Conservation (phyloP, 2,113 vertebrate species). For the Equus przewalskii region DNA sequence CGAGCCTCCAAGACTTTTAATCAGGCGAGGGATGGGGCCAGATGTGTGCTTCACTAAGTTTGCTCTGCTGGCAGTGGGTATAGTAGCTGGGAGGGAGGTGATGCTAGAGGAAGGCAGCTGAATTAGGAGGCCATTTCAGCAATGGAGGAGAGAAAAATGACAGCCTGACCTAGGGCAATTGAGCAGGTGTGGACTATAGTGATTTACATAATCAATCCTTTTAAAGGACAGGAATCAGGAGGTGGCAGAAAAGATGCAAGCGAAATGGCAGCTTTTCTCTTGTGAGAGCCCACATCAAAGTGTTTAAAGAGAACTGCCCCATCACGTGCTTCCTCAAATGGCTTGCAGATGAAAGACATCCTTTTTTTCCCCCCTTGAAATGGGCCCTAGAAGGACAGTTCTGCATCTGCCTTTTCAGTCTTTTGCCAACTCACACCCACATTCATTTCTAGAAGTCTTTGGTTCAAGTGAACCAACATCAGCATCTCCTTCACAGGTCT, state of each 20-base stretch:
- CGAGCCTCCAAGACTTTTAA: background rate
- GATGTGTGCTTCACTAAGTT: background rate
- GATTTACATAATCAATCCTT: background rate
- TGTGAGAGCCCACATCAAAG: background rate
- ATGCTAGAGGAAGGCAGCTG: background rate
- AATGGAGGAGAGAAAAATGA: background rate
- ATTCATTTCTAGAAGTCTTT: background rate
- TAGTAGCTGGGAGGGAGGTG: background rate
- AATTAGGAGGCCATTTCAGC: background rate
- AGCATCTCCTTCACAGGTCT: background rate
- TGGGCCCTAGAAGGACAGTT: background rate
- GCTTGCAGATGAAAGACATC: background rate
- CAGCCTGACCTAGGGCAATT: background rate
- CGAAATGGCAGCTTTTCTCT: background rate
- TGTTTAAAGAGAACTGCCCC: background rate
- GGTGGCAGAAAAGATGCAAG: background rate
- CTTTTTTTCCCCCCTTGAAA: background rate
- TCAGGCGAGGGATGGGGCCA: background rate
- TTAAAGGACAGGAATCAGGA: background rate
- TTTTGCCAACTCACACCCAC: background rate
- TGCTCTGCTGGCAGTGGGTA: background rate
- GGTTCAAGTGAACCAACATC: background rate
- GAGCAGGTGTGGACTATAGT: background rate
- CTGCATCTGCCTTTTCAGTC: background rate
- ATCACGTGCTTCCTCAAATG: background rate